These are phyloP conservation scores for Agrotis exclamationis DNA, from an alignment of 2,888 invertebrate species.

Conservation along the genomic window DNA sequence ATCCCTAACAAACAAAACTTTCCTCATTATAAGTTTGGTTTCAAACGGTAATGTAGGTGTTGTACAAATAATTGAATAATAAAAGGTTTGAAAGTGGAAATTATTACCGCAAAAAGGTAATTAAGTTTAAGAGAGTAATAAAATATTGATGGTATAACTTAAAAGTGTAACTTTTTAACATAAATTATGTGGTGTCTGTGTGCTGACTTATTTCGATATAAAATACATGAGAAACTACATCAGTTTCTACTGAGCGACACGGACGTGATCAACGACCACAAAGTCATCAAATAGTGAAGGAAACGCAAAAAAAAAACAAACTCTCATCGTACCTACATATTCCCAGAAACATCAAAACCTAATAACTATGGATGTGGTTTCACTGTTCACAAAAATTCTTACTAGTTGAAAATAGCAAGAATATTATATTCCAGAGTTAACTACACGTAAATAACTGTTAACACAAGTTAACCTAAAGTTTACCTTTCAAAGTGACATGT, in stretches of 20 bases:
- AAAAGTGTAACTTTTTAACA: conserved; percentile 11
- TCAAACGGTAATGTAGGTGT: conserved; percentile 30
- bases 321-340: neutral
- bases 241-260: neutral
- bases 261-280: neutral
- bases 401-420: neutral
- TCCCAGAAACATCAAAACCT: neutral
- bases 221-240: neutral
- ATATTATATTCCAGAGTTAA: neutral
- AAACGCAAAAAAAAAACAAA: neutral
- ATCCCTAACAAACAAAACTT: conserved; percentile 51
- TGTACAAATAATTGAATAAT: conserved; percentile 51
- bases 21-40: conserved; percentile 50
- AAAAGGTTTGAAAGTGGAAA: conserved; percentile 33
- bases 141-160: conserved; percentile 37
- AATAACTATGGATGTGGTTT: neutral
- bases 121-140: conserved; percentile 33
- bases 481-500: conserved; percentile 22
- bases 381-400: neutral
- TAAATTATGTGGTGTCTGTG: neutral
- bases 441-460: neutral
- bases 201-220: neutral
- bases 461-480: neutral
- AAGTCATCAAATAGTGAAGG: neutral
- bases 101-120: conserved; percentile 44